Evolutionary conservation across 2,113 vertebrate genomes (phyloP).

Genomic region (Pachypanchax playfairii): DNA sequence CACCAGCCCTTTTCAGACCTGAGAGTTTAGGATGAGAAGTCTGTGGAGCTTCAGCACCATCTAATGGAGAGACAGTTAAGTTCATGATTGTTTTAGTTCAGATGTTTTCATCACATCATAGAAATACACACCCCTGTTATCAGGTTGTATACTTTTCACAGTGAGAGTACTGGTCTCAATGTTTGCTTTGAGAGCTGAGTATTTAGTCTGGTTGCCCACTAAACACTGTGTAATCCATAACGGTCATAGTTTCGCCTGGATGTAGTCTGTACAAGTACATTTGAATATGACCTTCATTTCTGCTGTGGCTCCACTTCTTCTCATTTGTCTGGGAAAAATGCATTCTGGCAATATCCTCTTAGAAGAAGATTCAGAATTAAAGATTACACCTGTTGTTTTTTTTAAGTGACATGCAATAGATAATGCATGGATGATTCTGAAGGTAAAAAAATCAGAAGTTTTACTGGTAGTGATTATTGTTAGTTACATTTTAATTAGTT

Average conservation of each 20-base stretch:
- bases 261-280: slow-evolving; percentile 58
- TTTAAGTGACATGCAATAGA: too few relatives aligned
- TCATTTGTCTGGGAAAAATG: slow-evolving; percentile 32
- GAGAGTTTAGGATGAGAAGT: too few relatives aligned
- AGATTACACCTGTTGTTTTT: not conserved
- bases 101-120: slow-evolving; percentile 29
- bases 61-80: too few relatives aligned
- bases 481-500: too few relatives aligned
- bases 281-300: slow-evolving; percentile 1
- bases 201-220: slow-evolving; percentile 32
- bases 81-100: slow-evolving; percentile 26
- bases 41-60: too few relatives aligned
- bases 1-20: too few relatives aligned
- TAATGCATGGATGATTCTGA: too few relatives aligned
- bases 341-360: slow-evolving; percentile 42
- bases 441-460: too few relatives aligned
- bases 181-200: slow-evolving; percentile 17
- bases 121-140: slow-evolving; percentile 46
- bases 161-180: not conserved
- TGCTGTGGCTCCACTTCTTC: slow-evolving; percentile 59
- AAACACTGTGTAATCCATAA: slow-evolving; percentile 18
- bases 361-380: rapidly evolving
- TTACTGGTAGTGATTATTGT: too few relatives aligned
- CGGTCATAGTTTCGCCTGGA: slow-evolving; percentile 36
- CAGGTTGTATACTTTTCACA: slow-evolving; percentile 35